Evolutionary conservation across 2,113 vertebrate species (phyloP), one percentile per base, ranked within the genome.

Genomic region (Zootoca vivipara): DNA sequence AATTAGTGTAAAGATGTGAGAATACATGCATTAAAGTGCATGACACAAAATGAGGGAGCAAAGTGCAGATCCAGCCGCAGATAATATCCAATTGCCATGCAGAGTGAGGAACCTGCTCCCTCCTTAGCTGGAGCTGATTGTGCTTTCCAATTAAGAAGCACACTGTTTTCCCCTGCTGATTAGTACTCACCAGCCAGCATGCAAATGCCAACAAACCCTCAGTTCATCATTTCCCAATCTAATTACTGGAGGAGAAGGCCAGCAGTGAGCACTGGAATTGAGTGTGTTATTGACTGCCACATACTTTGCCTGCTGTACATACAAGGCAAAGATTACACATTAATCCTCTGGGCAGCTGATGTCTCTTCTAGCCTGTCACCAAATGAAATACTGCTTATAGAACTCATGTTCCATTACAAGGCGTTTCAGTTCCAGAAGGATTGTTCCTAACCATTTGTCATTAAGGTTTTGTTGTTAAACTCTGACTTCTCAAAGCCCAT

Each of bases 181-280:
- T 83, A 94, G 87, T 92, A 78, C 89, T 79, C 78, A 80, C 85
- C 78, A 92, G 92, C 80, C 88, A 93, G 91, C 88, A 67, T 89
- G 90, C 85, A 94, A 91, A 92, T 90, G 89, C 90, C 87, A 88
- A 84, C 79, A 65, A 90, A 79, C 82, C 33, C 91, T 56, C 64
- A 58, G 89, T 92, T 90, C 90, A 84, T 92, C 94, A 92, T 91
- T 93, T 93, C 91, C 92, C 94, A 90, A 89, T 88, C 89, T 92
- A 92, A 93, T 95, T 94, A 89, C 90, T 89, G 89, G 87, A 83
- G 89, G 88, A 70, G 78, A 86, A 90, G 88, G 90, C 89, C 87
- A 90, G 46, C 82, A 56, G 85, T 91, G 93, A 95, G 93, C 91
- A 93, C 62, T 83, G 83, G 35, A 90, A 93, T 33, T 52, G 90